Evolutionary conservation across 2,113 vertebrate genomes (phyloP).

Genomic region (Cyprinodon tularosa): DNA sequence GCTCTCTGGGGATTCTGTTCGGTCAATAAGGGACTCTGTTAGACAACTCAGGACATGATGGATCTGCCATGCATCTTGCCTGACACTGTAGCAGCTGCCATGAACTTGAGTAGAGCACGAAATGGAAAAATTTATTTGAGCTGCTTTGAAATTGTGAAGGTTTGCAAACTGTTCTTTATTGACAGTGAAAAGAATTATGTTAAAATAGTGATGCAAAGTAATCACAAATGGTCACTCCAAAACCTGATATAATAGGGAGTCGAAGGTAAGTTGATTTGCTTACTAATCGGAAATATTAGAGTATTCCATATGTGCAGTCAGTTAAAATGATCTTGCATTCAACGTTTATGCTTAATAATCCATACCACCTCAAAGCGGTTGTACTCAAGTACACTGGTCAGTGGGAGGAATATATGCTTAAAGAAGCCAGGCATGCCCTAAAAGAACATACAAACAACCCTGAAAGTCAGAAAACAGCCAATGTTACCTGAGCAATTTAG

Average conservation of each 20-base stretch:
- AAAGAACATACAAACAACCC: too few relatives aligned
- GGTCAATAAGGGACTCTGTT: conserved; percentile 72
- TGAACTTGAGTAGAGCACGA: not conserved
- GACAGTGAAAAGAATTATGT: not conserved
- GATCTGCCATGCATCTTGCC: conserved; percentile 48
- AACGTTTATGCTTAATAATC: too few relatives aligned
- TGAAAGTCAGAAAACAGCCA: too few relatives aligned
- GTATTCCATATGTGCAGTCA: too few relatives aligned
- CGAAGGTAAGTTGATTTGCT: not conserved
- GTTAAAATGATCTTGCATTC: too few relatives aligned
- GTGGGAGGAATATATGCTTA: too few relatives aligned
- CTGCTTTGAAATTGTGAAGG: not conserved
- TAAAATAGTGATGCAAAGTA: not conserved
- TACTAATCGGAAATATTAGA: not conserved
- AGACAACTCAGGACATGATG: conserved; percentile 72
- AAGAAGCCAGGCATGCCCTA: too few relatives aligned
- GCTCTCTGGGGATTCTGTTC: conserved; percentile 57
- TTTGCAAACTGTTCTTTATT: not conserved
- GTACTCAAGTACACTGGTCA: too few relatives aligned
- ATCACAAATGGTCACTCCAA: not conserved
- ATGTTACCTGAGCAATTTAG: too few relatives aligned
- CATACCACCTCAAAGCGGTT: too few relatives aligned
- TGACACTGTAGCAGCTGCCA: conserved; percentile 40
- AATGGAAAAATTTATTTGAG: not conserved
- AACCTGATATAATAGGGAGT: not conserved